Evolutionary conservation across 2,113 vertebrate species (phyloP).

Genomic region (Blennius ocellaris): DNA sequence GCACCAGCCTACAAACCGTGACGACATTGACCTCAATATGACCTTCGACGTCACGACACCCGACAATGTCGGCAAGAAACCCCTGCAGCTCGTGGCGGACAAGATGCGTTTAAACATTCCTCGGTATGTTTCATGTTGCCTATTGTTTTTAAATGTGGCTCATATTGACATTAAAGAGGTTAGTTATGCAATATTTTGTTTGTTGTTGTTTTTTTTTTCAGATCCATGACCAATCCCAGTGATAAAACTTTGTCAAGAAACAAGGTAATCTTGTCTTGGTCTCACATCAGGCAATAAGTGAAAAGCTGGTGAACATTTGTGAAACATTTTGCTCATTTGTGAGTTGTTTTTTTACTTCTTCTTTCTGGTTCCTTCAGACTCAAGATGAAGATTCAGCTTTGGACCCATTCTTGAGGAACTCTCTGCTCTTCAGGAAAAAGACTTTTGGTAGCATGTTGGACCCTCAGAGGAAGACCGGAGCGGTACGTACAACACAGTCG

Average conservation of each 20-base stretch:
- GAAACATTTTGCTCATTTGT: not conserved
- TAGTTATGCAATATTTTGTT: too few species aligned
- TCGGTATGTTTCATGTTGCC: constrained; percentile 80
- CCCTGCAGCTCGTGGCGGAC: constrained; percentile 74
- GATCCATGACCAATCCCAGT: constrained; percentile 46
- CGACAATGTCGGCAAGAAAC: constrained; percentile 75
- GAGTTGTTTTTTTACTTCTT: not conserved
- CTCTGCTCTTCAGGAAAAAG: constrained; percentile 88
- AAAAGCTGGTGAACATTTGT: not conserved
- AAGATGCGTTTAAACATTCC: constrained; percentile 86
- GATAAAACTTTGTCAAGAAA: constrained; percentile 53
- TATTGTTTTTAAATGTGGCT: not conserved
- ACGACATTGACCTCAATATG: constrained; percentile 89
- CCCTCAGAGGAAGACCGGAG: constrained; percentile 77
- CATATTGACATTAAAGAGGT: too few species aligned
- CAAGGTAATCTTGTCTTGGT: constrained; percentile 60
- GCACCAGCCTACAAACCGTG: constrained; percentile 74
- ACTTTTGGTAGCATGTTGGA: constrained; percentile 80
- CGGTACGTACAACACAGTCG: constrained; percentile 74
- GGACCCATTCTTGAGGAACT: constrained; percentile 90
- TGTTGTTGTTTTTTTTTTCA: constrained; percentile 46
- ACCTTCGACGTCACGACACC: constrained; percentile 90
- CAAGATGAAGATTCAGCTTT: constrained; percentile 77
- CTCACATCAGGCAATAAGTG: not conserved
- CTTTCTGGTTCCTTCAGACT: constrained; percentile 37